Percentiles rank a stretch among this genome's conserved stretches.
Evolutionary conservation across 2,113 vertebrate genomes (phyloP).

Genomic region (Solea senegalensis): DNA sequence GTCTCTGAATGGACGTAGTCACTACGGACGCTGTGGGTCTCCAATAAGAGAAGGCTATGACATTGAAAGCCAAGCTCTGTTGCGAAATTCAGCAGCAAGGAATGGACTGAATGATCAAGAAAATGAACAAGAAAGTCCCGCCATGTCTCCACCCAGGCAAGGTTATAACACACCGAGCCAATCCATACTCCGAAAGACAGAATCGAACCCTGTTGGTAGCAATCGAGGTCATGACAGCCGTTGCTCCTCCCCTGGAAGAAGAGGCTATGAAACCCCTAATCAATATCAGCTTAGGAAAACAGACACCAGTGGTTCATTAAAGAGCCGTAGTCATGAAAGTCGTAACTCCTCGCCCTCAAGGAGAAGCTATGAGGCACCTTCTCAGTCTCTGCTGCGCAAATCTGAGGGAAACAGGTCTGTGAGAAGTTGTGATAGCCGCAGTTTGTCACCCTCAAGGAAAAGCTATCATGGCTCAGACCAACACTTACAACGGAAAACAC

Average conservation of each 20-base stretch:
- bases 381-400: constrained; percentile 61
- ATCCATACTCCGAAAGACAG: constrained; percentile 61
- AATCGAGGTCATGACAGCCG: constrained; percentile 42
- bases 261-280: constrained; percentile 39
- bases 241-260: constrained; percentile 59
- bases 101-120: constrained; percentile 49
- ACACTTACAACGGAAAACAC: constrained; percentile 40
- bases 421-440: constrained; percentile 38
- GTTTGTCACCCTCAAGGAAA: constrained; percentile 47
- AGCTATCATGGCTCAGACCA: constrained; percentile 45
- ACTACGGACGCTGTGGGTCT: constrained; percentile 70
- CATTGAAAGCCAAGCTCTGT: constrained; percentile 70
- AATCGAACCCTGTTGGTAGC: constrained; percentile 34
- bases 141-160: constrained; percentile 39
- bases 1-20: constrained; percentile 55
- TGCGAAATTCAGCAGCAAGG: constrained; percentile 53
- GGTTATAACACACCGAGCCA: constrained; percentile 47
- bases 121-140: constrained; percentile 43
- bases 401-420: constrained; percentile 45
- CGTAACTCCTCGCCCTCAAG: constrained; percentile 71
- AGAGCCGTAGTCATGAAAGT: constrained; percentile 37
- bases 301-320: constrained; percentile 39
- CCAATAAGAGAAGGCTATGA: constrained; percentile 76
- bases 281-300: constrained; percentile 56
- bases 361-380: constrained; percentile 52